Conservation (phyloP, 2,888 invertebrate genomes). For the Meta bourneti region DNA sequence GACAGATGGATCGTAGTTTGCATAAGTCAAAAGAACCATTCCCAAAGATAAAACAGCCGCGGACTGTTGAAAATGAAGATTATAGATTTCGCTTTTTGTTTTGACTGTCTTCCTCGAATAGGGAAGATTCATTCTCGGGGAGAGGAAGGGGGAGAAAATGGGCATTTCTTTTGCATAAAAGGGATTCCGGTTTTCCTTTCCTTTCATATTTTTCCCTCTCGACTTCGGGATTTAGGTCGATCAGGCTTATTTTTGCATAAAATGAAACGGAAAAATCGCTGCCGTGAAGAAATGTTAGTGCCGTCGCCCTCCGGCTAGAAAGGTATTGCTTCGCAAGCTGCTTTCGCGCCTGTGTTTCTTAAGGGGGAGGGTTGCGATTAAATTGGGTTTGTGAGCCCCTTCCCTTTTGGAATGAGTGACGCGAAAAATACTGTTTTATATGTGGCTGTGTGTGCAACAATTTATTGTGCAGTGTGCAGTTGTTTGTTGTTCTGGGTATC, state of each 20-base stretch:
- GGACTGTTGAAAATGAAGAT: conserved; percentile 71
- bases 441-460: conserved; percentile 1
- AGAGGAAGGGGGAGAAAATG: conserved; percentile 27
- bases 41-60: conserved; percentile 44
- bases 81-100: conserved; percentile 64
- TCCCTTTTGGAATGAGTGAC: neutral
- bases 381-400: conserved; percentile 19
- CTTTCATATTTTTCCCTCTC: conserved; percentile 57
- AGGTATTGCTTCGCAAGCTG: conserved; percentile 20
- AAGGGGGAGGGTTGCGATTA: conserved; percentile 28
- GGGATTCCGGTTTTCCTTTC: conserved; percentile 58
- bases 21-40: conserved; percentile 69
- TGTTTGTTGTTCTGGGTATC: too few species aligned
- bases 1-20: conserved; percentile 67
- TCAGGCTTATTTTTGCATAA: conserved; percentile 69
- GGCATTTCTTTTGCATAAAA: conserved; percentile 65
- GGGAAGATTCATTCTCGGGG: conserved; percentile 25
- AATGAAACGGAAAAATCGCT: conserved; percentile 61
- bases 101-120: neutral
- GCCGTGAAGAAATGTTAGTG: conserved; percentile 23
- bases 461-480: neutral
- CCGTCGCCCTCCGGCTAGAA: conserved; percentile 8
- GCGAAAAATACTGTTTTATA: conserved; percentile 30
- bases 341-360: conserved; percentile 12
- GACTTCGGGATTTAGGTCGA: conserved; percentile 58